Evolutionary conservation across 2,113 vertebrate genomes (phyloP), one percentile per base, ranked within the genome.

Genomic region (Carassius auratus): DNA sequence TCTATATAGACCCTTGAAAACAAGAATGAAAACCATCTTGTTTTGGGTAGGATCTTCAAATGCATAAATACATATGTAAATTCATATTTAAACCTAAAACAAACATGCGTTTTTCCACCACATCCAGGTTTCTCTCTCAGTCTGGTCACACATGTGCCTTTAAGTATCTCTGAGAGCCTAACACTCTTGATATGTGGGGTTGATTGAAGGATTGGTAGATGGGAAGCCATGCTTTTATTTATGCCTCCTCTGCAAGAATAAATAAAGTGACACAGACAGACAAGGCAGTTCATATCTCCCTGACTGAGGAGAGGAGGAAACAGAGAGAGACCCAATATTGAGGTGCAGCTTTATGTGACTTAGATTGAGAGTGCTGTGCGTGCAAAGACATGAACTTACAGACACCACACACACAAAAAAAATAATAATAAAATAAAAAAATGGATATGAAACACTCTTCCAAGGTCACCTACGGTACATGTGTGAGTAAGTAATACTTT

Each of bases 221-320:
- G 87, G 89, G 30, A 85, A 88, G 87, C 86, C 81, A 62, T 84
- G 82, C 89, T 89, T 86, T 94, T 94, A 91, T 94, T 93, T 91
- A 92, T 93, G 89, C 86, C 76, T 85, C 84, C 84, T 90, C 81
- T 90, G 74, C 77, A 89, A 90, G 92, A 90, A 93, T 92, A 93
- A 92, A 92, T 93, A 89, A 93, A 88, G 81, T 84, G 57, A 89
- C 86, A 88, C 76, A 81, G 89, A 87, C 86, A 78, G 88, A 90
- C 90, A 71, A 68, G 66, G 83, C 83, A 84, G 86, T 21, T 83
- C 75, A 91, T 91, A 89, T 90, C 66, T 83, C 84, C 48, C 79
- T 75, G 86, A 57, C 66, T 90, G 81, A 89, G 87, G 83, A 85
- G 76, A 85, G 79, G 36, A 64, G 42, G 78, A 81, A 79, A 77